A percentile compares a stretch with the other conserved stretches of the same genome.
phyloP scores from a whole-genome alignment of 37 sponge, comb jelly and placozoan genomes.

The Halisarca cf. caerulea region DNA sequence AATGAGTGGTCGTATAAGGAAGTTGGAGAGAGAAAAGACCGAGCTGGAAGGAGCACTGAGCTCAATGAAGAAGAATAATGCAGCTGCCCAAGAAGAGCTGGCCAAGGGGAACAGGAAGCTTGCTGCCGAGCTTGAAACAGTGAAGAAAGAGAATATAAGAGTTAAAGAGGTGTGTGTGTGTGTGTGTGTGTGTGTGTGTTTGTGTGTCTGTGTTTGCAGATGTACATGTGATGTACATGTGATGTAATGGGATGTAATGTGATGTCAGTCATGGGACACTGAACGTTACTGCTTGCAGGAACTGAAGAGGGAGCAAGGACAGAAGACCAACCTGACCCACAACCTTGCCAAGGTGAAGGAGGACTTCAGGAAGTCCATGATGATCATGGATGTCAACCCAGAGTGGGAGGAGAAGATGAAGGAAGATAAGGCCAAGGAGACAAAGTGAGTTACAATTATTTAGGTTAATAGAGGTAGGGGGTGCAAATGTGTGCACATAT shows the following conservation, averaged over 20 bases:
- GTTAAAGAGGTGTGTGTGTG: slow-evolving; percentile 72
- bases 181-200: not conserved
- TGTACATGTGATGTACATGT: not conserved
- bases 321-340: not conserved
- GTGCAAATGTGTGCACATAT: too few relatives aligned
- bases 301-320: slow-evolving; percentile 19
- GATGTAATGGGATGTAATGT: not conserved
- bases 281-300: slow-evolving; percentile 20
- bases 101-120: slow-evolving; percentile 68
- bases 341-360: slow-evolving; percentile 23
- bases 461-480: too few relatives aligned
- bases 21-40: slow-evolving; percentile 69
- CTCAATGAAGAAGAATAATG: slow-evolving; percentile 55
- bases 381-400: not conserved
- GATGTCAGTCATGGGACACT: not conserved
- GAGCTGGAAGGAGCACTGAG: slow-evolving; percentile 62
- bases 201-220: not conserved
- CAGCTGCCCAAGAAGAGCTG: slow-evolving; percentile 55
- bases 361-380: slow-evolving; percentile 8
- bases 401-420: slow-evolving; percentile 22
- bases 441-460: slow-evolving; percentile 9
- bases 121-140: slow-evolving; percentile 59
- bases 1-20: slow-evolving; percentile 54
- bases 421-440: slow-evolving; percentile 16
- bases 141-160: slow-evolving; percentile 70